Evolutionary conservation across 2,113 vertebrate genomes (phyloP).

Genomic region (Colaptes auratus): DNA sequence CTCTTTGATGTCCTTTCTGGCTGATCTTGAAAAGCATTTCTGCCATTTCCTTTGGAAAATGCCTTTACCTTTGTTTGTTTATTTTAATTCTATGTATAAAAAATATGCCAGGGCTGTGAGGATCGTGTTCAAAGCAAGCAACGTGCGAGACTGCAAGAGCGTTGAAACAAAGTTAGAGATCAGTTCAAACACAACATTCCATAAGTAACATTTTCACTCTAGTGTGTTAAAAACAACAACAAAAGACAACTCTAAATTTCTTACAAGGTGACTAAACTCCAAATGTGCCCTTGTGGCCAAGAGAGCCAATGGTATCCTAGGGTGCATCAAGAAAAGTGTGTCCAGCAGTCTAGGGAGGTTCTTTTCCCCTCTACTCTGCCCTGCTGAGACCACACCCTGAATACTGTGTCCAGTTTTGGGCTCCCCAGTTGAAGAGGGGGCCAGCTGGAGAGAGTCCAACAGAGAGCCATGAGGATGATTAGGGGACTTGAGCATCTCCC

Average conservation of each 20-base stretch:
- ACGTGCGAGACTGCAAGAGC: slow-evolving; percentile 5
- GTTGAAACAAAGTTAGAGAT: slow-evolving; percentile 46
- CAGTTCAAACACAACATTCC: not conserved
- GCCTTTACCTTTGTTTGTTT: slow-evolving; percentile 55
- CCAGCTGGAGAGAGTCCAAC: too few species aligned
- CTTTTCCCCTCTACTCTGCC: too few species aligned
- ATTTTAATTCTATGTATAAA: slow-evolving; percentile 26
- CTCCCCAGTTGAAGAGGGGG: too few species aligned
- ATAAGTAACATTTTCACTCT: not conserved
- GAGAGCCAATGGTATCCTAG: too few species aligned
- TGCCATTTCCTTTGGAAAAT: slow-evolving; percentile 45
- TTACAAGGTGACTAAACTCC: not conserved
- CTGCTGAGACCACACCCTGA: too few species aligned
- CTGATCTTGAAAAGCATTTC: slow-evolving; percentile 45
- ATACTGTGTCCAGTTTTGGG: too few species aligned
- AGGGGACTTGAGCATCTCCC: too few species aligned
- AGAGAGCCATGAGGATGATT: too few species aligned
- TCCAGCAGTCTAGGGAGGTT: too few species aligned
- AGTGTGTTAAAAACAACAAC: not conserved
- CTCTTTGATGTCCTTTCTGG: slow-evolving; percentile 57
- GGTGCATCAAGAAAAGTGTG: too few species aligned
- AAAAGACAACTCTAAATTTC: not conserved
- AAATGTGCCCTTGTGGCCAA: too few species aligned
- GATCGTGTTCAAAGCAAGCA: slow-evolving; percentile 61
- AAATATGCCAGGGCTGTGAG: slow-evolving; percentile 5